A percentile compares a stretch with the other conserved stretches of the same genome.
These are phyloP conservation scores for Stegophylla sp. DNA, from an alignment of 2,888 invertebrate genomes.

Conservation along the genomic window DNA sequence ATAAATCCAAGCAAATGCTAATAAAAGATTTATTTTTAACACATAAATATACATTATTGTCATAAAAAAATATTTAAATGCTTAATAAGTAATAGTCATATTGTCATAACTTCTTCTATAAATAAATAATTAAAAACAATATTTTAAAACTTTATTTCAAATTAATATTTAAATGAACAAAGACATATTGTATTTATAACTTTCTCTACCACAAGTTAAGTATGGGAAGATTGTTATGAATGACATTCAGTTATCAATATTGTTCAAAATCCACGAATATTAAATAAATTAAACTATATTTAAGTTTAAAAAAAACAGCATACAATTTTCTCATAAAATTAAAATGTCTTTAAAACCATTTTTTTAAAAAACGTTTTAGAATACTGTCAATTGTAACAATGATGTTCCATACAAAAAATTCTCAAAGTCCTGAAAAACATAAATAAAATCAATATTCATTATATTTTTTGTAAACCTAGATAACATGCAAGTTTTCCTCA, in stretches of 20 bases:
- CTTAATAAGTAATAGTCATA: no score
- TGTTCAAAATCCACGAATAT: neutral
- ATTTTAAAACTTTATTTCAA: slow-evolving; percentile 4
- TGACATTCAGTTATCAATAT: neutral
- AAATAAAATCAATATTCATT: neutral
- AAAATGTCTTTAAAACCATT: neutral
- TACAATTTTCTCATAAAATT: neutral
- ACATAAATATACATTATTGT: no score
- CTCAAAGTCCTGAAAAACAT: slow-evolving; percentile 14
- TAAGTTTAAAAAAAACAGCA: neutral
- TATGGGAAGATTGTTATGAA: neutral
- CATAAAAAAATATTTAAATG: no score
- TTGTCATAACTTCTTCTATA: neutral
- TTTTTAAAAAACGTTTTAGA: neutral
- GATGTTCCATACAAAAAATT: neutral
- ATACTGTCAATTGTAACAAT: slow-evolving; percentile 9
- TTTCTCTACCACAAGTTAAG: no score
- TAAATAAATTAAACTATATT: neutral
- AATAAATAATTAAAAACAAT: slow-evolving; percentile 11
- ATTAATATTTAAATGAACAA: neutral
- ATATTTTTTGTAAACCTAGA: no score
- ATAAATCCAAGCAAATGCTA: no score
- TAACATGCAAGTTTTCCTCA: no score
- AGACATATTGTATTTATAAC: no score
- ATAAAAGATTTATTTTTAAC: no score